These are phyloP conservation scores for Phaedon cochleariae DNA, from an alignment of 2,888 invertebrate genomes.

Conservation along the genomic window DNA sequence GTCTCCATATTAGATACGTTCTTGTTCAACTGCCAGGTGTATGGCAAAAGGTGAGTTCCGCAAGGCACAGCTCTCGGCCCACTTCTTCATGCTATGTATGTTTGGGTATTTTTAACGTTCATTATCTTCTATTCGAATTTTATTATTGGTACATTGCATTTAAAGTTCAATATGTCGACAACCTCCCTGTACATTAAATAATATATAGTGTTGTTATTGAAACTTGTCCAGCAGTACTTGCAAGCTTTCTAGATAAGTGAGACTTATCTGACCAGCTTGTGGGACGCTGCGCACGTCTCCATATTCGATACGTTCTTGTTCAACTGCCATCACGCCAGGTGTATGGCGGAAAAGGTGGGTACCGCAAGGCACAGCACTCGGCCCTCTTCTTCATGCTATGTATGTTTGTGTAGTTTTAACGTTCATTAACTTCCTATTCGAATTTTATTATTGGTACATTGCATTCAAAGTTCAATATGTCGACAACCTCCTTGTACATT, in stretches of 20 bases:
- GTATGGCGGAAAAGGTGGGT: constrained; percentile 71
- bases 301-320: constrained; percentile 94
- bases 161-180: too few relatives aligned
- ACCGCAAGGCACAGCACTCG: too few relatives aligned
- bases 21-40: constrained; percentile 89
- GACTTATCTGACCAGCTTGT: constrained; percentile 89
- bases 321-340: constrained; percentile 82
- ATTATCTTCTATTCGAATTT: not conserved
- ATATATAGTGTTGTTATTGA: too few relatives aligned
- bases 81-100: constrained; percentile 88
- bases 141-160: too few relatives aligned
- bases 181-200: too few relatives aligned
- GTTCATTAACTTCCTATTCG: not conserved
- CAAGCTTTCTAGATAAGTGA: constrained; percentile 91
- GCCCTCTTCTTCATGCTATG: too few relatives aligned
- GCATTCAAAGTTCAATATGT: too few relatives aligned
- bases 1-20: constrained; percentile 93
- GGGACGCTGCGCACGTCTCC: constrained; percentile 89
- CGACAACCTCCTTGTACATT: too few relatives aligned
- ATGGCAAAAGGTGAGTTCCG: too few relatives aligned
- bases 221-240: constrained; percentile 87
- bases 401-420: not conserved
- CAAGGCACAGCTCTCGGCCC: constrained; percentile 91
- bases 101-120: too few relatives aligned
- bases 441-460: not conserved